Conservation (phyloP, 1,140 invertebrate genomes). For the Drosophila serrata region DNA sequence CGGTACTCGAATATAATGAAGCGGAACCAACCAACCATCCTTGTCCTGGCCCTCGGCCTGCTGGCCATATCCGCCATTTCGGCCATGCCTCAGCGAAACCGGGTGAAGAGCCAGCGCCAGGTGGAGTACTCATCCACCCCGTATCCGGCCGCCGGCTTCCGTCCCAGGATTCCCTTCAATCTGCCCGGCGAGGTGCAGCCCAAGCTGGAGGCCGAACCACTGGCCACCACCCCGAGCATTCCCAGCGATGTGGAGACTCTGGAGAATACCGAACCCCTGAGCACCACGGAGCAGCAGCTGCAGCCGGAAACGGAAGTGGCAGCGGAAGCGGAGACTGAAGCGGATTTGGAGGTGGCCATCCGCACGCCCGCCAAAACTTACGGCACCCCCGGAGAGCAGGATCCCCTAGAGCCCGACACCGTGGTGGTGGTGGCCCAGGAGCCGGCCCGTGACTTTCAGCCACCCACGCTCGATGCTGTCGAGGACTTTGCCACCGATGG, state of each 20-base stretch:
- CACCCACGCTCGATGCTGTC: constrained; percentile 68
- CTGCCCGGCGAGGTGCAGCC: constrained; percentile 67
- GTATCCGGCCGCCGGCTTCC: constrained; percentile 77
- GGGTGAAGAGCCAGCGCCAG: constrained; percentile 71
- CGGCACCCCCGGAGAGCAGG: constrained; percentile 49
- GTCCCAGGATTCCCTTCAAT: constrained; percentile 70
- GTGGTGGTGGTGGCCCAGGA: constrained; percentile 65
- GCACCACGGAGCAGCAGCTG: constrained; percentile 41
- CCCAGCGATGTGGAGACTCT: constrained; percentile 51
- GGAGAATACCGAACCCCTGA: constrained; percentile 39
- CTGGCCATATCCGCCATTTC: constrained; percentile 32
- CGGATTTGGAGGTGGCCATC: constrained; percentile 49
- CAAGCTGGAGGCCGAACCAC: constrained; percentile 47
- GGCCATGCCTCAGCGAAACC: constrained; percentile 57
- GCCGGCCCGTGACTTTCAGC: constrained; percentile 77
- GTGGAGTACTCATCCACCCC: constrained; percentile 73
- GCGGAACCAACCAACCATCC: constrained; percentile 35
- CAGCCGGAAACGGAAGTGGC: constrained; percentile 32
- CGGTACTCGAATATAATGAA: constrained; percentile 40
- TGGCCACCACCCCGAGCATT: constrained; percentile 24
- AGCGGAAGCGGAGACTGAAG: constrained; percentile 27
- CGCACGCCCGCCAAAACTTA: constrained; percentile 72
- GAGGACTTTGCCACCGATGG: constrained; percentile 73
- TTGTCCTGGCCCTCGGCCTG: constrained; percentile 47
- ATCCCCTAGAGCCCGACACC: constrained; percentile 51